phyloP scores from a whole-genome alignment of 53 echinoderm and acorn worm genomes.

The Echinarachnius parma region DNA sequence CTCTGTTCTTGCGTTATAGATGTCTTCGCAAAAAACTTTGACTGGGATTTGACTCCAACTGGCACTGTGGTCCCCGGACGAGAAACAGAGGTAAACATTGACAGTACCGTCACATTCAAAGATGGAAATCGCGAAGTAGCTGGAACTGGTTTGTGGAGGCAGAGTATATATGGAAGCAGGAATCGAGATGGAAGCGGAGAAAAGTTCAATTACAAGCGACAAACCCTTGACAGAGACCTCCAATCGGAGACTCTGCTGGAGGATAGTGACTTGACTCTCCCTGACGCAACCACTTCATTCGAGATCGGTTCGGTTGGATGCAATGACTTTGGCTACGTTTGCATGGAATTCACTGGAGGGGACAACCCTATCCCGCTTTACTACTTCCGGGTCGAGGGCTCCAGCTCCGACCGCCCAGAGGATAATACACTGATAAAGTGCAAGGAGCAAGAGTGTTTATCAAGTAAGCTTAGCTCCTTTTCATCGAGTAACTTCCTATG shows the following conservation, averaged over 20 bases:
- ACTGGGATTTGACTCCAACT: slow-evolving; percentile 53
- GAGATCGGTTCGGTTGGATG: slow-evolving; percentile 89
- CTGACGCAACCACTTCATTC: slow-evolving; percentile 56
- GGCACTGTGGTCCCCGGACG: slow-evolving; percentile 61
- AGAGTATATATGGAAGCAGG: slow-evolving; percentile 76
- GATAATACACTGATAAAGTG: slow-evolving; percentile 70
- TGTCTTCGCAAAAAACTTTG: slow-evolving; percentile 71
- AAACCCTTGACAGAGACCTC: slow-evolving; percentile 54
- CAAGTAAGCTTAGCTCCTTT: too few relatives aligned
- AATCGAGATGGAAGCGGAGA: slow-evolving; percentile 67
- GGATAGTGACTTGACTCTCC: slow-evolving; percentile 54
- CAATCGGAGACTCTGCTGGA: slow-evolving; percentile 50
- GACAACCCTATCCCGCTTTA: slow-evolving; percentile 72
- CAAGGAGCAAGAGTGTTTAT: slow-evolving; percentile 77
- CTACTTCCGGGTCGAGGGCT: slow-evolving; percentile 56
- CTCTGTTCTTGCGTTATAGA: too few relatives aligned
- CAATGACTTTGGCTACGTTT: slow-evolving; percentile 62
- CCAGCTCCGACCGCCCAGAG: slow-evolving; percentile 23
- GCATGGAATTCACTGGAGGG: slow-evolving; percentile 88
- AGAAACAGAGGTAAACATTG: slow-evolving; percentile 51
- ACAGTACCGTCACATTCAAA: slow-evolving; percentile 46
- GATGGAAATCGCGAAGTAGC: slow-evolving; percentile 61
- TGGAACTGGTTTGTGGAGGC: slow-evolving; percentile 77
- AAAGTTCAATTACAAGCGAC: slow-evolving; percentile 58
- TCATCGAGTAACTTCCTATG: too few relatives aligned